Evolutionary conservation across 2,113 vertebrate genomes (phyloP), one percentile per base, ranked within the genome.

Genomic region (Anolis carolinensis): DNA sequence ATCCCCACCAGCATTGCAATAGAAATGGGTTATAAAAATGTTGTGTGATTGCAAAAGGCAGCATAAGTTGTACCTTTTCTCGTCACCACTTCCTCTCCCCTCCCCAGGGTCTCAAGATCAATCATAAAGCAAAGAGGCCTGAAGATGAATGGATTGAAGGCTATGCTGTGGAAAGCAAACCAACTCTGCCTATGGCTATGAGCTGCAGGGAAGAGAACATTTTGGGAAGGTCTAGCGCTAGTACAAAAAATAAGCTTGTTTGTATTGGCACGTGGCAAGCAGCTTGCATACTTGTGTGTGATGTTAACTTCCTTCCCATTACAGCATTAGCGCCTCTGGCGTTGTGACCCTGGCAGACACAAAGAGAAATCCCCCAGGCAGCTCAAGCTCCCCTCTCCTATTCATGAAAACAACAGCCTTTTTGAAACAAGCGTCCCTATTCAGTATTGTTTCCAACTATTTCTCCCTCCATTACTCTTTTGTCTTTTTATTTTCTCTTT

Each of bases 321-420:
- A 39, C 39, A 87, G 25, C 0, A 0, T 82, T 68, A 82, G 83
- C 67, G 62, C 87, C 84, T 88, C 86, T 83, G 89, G 87, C 74
- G 78, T 74, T 63, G 86, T 86, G 85, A 90, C 81, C 87, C 68
- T 85, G 0, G 0, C 81, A 91, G 80, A 78, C 7, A 72, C 76
- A 87, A 86, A 75, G 84, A 87, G 81, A 91, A 84, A 76, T 89
- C 83, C 71, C 68, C 48, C 36, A 77, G 85, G 87, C 89, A 87
- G 55, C 48, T 34, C 30, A 90, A n/a, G 55, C 55, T 59, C 14
- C 67, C 73, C 76, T 79, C 65, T 88, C 52, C 81, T 73, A 25
- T 21, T 91, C 30, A 68, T 70, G 77, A 7, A 50, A 81, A 62
- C 85, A 87, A 79, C 89, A 89, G 77, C 86, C 52, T 63, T 86